phyloP scores from a whole-genome alignment of 2,888 invertebrate species.

The Seira musarum region DNA sequence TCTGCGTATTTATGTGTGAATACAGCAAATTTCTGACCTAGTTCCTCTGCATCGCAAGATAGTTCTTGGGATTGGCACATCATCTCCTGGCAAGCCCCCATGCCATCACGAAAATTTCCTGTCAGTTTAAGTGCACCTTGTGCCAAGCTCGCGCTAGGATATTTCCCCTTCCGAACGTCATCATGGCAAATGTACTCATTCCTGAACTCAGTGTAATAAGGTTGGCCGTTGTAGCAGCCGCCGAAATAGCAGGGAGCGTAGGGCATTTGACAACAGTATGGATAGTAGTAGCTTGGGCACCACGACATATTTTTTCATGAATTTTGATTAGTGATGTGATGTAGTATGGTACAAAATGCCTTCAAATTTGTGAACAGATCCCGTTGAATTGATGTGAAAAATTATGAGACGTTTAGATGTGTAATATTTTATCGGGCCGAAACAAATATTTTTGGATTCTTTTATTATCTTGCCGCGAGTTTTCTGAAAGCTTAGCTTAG shows the following conservation, averaged over 20 bases:
- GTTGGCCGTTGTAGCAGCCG: conserved; percentile 38
- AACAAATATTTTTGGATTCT: too few relatives aligned
- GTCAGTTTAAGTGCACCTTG: conserved; percentile 30
- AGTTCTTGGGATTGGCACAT: conserved; percentile 37
- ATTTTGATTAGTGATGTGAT: too few relatives aligned
- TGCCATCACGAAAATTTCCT: conserved; percentile 20
- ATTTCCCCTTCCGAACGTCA: background rate
- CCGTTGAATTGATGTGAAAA: too few relatives aligned
- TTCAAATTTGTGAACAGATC: too few relatives aligned
- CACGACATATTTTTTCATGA: conserved; percentile 31
- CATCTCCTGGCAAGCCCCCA: conserved; percentile 18
- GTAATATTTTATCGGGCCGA: too few relatives aligned
- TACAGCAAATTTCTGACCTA: conserved; percentile 40
- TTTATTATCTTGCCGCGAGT: too few relatives aligned
- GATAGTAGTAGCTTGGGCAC: conserved; percentile 23
- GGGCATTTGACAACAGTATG: conserved; percentile 22
- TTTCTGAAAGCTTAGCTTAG: too few relatives aligned
- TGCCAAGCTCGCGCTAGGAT: conserved; percentile 18
- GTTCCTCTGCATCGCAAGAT: conserved; percentile 31
- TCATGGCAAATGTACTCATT: conserved; percentile 11
- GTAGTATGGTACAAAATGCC: too few relatives aligned
- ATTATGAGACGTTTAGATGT: too few relatives aligned
- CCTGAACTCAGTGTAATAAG: conserved; percentile 34
- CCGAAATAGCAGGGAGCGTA: conserved; percentile 21
- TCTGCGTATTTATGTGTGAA: conserved; percentile 33